Evolutionary conservation across 2,797 vertebrate species (phyloP).

Genomic region (Lacerta viridis): DNA sequence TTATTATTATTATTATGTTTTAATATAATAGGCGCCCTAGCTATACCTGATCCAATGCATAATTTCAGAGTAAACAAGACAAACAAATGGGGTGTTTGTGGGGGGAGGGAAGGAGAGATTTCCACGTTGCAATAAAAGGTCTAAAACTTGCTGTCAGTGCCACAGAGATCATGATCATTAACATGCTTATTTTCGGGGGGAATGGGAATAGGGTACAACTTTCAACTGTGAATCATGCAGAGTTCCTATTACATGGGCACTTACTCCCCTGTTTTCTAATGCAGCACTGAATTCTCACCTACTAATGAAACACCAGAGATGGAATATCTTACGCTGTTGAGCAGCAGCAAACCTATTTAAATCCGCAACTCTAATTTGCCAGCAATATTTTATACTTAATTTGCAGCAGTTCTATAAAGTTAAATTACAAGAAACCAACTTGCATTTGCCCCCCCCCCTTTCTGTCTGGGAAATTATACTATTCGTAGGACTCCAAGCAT

Average conservation of each 20-base stretch:
- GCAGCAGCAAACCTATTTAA: slow-evolving; percentile 47
- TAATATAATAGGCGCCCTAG: too few species aligned
- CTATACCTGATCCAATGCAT: not conserved
- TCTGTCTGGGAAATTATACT: slow-evolving; percentile 29
- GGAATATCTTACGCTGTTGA: slow-evolving; percentile 7
- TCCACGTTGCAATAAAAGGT: not conserved
- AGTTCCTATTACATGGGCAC: slow-evolving; percentile 1
- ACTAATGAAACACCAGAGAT: slow-evolving; percentile 33
- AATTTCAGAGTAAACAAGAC: not conserved
- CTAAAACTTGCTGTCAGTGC: not conserved
- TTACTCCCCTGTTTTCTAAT: slow-evolving; percentile 22
- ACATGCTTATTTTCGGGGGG: not conserved
- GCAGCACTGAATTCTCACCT: slow-evolving; percentile 25
- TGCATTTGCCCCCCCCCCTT: not conserved
- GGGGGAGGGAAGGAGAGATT: not conserved
- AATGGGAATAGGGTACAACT: not conserved
- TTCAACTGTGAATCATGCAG: slow-evolving; percentile 15
- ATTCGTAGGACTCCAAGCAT: slow-evolving; percentile 32
- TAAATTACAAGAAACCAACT: slow-evolving; percentile 40
- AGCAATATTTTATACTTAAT: slow-evolving; percentile 46
- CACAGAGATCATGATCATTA: not conserved
- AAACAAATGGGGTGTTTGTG: not conserved
- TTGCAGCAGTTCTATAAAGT: slow-evolving; percentile 40
- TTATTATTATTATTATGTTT: not conserved
- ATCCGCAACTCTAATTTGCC: slow-evolving; percentile 42